A percentile compares a stretch with the other conserved stretches of the same genome.
Evolutionary conservation across 2,888 invertebrate species (phyloP).

Genomic region (Agrochola circellaris): DNA sequence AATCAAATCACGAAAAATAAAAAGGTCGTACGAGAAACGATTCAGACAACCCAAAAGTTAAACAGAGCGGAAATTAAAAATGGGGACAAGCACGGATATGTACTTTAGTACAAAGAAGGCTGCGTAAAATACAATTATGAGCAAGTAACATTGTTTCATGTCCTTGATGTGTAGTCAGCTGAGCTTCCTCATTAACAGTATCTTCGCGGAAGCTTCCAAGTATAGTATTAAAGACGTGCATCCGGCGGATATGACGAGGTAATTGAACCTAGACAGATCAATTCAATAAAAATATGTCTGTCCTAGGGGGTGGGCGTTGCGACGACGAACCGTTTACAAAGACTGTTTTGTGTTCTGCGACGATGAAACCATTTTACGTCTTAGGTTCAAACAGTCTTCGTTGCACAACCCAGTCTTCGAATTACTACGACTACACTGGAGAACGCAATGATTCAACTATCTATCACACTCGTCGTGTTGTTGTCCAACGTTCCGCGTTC

Average conservation of each 20-base stretch:
- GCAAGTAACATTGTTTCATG: slow-evolving; percentile 22
- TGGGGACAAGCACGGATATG: background rate
- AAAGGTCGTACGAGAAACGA: slow-evolving; percentile 13
- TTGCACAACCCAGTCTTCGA: no score
- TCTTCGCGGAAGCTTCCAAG: slow-evolving; percentile 8
- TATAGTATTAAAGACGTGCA: slow-evolving; percentile 22
- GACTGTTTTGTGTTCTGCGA: no score
- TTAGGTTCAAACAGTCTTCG: no score
- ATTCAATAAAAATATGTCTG: slow-evolving; percentile 23
- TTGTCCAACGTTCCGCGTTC: no score
- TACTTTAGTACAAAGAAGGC: background rate
- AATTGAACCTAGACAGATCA: slow-evolving; percentile 14
- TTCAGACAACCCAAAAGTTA: slow-evolving; percentile 26
- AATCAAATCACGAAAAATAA: slow-evolving; percentile 23
- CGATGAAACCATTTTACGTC: no score
- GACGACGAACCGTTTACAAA: no score
- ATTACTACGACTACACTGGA: no score
- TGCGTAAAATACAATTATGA: slow-evolving; percentile 22
- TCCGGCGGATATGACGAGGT: slow-evolving; percentile 26
- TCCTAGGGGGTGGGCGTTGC: no score
- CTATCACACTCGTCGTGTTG: no score
- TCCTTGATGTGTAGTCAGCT: background rate
- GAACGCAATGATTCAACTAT: no score
- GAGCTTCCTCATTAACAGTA: slow-evolving; percentile 17
- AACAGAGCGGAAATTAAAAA: slow-evolving; percentile 53